Evolutionary conservation across 37 sponge, comb jelly and placozoan species (phyloP).

Genomic region (Bolinopsis microptera): DNA sequence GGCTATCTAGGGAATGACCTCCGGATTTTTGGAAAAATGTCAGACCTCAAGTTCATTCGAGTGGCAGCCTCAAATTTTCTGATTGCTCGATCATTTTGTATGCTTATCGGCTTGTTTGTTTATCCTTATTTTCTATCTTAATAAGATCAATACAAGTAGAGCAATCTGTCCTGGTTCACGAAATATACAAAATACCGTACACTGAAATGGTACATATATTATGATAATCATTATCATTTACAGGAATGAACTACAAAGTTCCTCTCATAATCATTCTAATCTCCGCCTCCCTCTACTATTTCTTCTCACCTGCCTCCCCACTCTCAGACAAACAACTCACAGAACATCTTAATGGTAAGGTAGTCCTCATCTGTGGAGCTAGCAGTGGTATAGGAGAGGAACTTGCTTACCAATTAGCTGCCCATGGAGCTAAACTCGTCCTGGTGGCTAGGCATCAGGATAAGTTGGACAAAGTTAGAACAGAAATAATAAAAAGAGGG

Average conservation of each 20-base stretch:
- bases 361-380: constrained; percentile 37
- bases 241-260: neutral
- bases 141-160: too few species aligned
- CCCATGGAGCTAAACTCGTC: neutral
- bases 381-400: constrained; percentile 33
- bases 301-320: neutral
- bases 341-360: neutral
- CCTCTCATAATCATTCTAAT: neutral
- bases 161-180: too few species aligned
- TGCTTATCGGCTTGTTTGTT: too few species aligned
- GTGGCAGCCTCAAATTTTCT: too few species aligned
- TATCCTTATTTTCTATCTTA: too few species aligned
- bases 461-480: neutral
- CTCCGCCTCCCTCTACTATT: neutral
- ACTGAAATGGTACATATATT: too few species aligned
- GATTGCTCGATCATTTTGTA: too few species aligned
- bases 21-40: too few species aligned
- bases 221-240: too few species aligned
- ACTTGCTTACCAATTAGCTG: constrained; percentile 20
- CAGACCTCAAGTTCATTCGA: too few species aligned
- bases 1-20: too few species aligned
- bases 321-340: neutral
- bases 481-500: neutral
- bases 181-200: too few species aligned
- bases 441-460: constrained; percentile 44